A percentile compares a stretch with the other conserved stretches of the same genome.
phyloP scores from a whole-genome alignment of 2,888 invertebrate species.

The Perithous albicinctus region DNA sequence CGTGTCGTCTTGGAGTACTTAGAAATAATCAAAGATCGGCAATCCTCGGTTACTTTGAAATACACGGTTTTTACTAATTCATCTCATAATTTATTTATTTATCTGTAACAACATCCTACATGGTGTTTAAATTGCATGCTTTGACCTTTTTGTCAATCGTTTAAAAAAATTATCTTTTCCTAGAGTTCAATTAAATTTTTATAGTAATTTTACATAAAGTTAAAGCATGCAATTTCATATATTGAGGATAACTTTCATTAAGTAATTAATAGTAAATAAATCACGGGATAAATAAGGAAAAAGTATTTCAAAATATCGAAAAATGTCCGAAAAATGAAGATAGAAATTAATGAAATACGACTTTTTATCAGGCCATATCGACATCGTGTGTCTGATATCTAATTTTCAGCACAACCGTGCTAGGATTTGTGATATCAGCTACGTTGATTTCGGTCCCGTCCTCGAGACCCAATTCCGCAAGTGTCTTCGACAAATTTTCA shows the following conservation, averaged over 20 bases:
- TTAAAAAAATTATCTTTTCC: background rate
- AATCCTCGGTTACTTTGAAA: no score
- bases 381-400: constrained; percentile 86
- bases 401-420: constrained; percentile 91
- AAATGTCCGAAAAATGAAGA: background rate
- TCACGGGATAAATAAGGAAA: background rate
- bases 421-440: constrained; percentile 96
- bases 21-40: constrained; percentile 18
- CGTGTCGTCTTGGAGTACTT: background rate
- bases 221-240: no score
- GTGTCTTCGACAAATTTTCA: constrained; percentile 94
- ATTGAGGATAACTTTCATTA: background rate
- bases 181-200: background rate
- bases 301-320: constrained; percentile 39
- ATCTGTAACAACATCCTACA: background rate
- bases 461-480: constrained; percentile 93
- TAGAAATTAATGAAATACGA: background rate
- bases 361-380: constrained; percentile 72
- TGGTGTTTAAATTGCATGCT: background rate
- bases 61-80: background rate
- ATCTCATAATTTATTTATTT: constrained; percentile 11
- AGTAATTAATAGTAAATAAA: constrained; percentile 9
- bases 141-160: background rate
- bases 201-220: no score
- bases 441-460: constrained; percentile 96